Evolutionary conservation across 1,140 invertebrate species (phyloP).

Genomic region (Aphaenogaster rudis): DNA sequence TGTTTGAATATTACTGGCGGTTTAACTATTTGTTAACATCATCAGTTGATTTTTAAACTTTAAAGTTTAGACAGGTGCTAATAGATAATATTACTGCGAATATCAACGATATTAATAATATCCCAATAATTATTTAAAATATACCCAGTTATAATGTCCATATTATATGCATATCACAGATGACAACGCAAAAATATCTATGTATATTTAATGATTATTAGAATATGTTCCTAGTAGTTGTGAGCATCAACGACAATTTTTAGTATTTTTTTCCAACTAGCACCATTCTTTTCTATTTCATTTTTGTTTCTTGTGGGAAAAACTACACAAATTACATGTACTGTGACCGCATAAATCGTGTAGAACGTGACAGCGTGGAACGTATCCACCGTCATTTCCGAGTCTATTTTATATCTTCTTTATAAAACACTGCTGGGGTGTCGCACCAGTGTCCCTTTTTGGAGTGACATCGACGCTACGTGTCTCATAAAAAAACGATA

Average conservation of each 20-base stretch:
- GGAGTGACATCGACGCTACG: constrained; percentile 51
- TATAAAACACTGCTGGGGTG: constrained; percentile 32
- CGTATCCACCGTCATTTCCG: constrained; percentile 17
- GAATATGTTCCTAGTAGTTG: background rate
- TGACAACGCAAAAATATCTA: background rate
- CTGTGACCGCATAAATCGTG: constrained; percentile 33
- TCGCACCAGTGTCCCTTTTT: constrained; percentile 20
- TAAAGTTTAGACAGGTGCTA: background rate
- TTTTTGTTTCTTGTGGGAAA: background rate
- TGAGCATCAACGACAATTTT: background rate
- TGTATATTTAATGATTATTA: background rate
- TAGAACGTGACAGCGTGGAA: constrained; percentile 41
- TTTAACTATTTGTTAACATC: too few relatives aligned
- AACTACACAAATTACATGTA: constrained; percentile 21
- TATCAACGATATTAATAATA: background rate
- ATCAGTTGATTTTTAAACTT: background rate
- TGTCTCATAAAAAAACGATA: constrained; percentile 59
- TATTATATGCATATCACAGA: background rate
- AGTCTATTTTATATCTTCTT: constrained; percentile 54
- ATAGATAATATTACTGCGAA: background rate
- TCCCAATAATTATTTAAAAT: background rate
- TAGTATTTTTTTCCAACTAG: background rate
- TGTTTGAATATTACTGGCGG: too few relatives aligned
- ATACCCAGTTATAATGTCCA: background rate
- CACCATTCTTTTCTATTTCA: background rate